A percentile compares a stretch with the other conserved stretches of the same genome.
phyloP scores from a whole-genome alignment of 35 echinoderm and acorn worm genomes.

The Acanthaster planci region DNA sequence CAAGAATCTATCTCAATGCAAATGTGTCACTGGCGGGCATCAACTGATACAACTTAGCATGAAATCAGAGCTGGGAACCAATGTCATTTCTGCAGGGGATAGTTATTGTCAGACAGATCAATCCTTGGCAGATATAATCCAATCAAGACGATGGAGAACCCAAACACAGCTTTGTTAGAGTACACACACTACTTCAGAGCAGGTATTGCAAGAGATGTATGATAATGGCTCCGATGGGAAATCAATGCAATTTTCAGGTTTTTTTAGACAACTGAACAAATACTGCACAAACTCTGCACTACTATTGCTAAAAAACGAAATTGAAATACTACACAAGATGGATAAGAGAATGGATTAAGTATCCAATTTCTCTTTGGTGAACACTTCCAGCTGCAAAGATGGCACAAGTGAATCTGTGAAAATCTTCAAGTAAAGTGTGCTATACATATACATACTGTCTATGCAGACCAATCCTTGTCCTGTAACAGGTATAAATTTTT shows the following conservation, averaged over 20 bases:
- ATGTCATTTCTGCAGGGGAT: neutral
- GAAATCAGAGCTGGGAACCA: constrained; percentile 10
- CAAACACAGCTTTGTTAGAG: constrained; percentile 31
- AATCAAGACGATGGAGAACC: constrained; percentile 3
- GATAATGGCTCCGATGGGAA: neutral
- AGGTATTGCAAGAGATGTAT: neutral
- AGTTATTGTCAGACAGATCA: constrained; percentile 19
- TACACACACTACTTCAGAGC: neutral
- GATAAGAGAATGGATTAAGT: too few relatives aligned
- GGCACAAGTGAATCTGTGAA: too few relatives aligned
- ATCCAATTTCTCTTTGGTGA: too few relatives aligned
- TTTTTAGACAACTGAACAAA: constrained; percentile 14
- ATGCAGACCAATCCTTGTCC: too few relatives aligned
- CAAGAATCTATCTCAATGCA: constrained; percentile 2
- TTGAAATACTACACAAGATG: too few relatives aligned
- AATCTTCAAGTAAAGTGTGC: too few relatives aligned
- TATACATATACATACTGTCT: too few relatives aligned
- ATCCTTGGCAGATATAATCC: constrained; percentile 10
- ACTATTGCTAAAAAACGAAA: neutral
- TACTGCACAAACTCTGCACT: constrained; percentile 3
- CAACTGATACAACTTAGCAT: constrained; percentile 18
- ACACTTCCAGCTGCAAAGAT: too few relatives aligned
- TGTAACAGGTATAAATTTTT: too few relatives aligned
- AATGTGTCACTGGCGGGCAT: constrained; percentile 30
- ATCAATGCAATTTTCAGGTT: constrained; percentile 23